A percentile compares a stretch with the other conserved stretches of the same genome.
Conservation (phyloP, 2,888 invertebrate species). For the Caenorhabditis sp. region DNA sequence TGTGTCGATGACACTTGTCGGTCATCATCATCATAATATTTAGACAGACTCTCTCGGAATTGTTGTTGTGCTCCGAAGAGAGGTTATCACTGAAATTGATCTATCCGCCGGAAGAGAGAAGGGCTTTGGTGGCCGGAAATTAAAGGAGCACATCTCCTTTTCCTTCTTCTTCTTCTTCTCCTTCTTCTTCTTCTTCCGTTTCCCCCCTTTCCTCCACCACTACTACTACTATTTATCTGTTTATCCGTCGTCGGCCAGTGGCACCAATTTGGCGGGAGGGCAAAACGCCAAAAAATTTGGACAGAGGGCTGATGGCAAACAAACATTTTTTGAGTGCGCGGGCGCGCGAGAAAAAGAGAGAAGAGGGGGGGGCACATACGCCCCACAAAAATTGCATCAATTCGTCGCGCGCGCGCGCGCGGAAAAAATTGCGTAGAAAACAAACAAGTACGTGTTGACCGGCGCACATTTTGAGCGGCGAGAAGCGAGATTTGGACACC, state of each 20-base stretch:
- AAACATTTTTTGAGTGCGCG: slow-evolving; percentile 15
- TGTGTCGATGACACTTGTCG: slow-evolving; percentile 50
- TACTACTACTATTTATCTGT: slow-evolving; percentile 37
- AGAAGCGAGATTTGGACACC: no score
- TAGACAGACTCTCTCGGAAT: neutral
- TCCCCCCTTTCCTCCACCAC: neutral
- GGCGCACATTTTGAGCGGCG: no score
- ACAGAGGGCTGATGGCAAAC: slow-evolving; percentile 1
- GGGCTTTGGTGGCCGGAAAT: slow-evolving; percentile 1
- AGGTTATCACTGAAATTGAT: slow-evolving; percentile 6
- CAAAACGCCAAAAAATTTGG: neutral
- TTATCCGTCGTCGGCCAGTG: slow-evolving; percentile 23
- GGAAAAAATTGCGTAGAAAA: slow-evolving; percentile 13
- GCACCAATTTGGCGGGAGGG: neutral
- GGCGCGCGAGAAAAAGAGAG: slow-evolving; percentile 7
- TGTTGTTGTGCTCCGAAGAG: neutral
- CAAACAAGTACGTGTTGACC: slow-evolving; percentile 47
- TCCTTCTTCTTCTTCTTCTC: neutral
- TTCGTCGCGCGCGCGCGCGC: slow-evolving; percentile 10
- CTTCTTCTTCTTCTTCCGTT: neutral
- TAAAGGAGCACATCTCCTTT: slow-evolving; percentile 12
- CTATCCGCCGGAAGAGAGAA: no score
- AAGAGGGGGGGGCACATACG: neutral
- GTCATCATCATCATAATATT: slow-evolving; percentile 31
- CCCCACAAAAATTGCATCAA: slow-evolving; percentile 37